A percentile compares a stretch with the other conserved stretches of the same genome.
Evolutionary conservation across 2,797 vertebrate genomes (phyloP).

Genomic region (Pagetopsis macropterus): DNA sequence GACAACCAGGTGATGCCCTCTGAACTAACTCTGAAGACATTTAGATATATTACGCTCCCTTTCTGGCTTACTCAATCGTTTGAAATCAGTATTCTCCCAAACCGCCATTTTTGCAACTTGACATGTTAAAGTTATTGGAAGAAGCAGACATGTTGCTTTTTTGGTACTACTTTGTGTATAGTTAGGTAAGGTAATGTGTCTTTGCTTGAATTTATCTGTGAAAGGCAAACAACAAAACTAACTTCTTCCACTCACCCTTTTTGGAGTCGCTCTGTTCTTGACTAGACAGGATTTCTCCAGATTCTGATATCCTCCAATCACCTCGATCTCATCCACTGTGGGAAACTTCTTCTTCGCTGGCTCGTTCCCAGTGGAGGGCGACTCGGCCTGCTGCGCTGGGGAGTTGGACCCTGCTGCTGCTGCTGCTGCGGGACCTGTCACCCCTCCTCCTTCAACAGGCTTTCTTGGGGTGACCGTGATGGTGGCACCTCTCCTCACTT

Average conservation of each 20-base stretch:
- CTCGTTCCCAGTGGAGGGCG: constrained; percentile 29
- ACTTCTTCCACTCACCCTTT: constrained; percentile 84
- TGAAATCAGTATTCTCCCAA: background rate
- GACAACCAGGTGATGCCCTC: constrained; percentile 19
- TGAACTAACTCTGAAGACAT: constrained; percentile 3
- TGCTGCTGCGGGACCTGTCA: constrained; percentile 2
- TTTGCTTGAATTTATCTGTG: background rate
- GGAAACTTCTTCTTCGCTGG: constrained; percentile 88
- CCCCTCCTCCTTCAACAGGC: constrained; percentile 6
- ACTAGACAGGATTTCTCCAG: constrained; percentile 89
- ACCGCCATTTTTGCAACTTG: background rate
- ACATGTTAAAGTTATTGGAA: background rate
- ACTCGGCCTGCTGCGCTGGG: constrained; percentile 46
- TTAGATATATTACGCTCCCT: background rate
- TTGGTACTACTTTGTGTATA: background rate
- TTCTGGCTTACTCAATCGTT: too few relatives aligned
- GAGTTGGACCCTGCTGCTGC: background rate
- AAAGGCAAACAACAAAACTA: background rate
- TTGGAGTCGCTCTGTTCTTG: constrained; percentile 83
- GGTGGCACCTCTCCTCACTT: constrained; percentile 88
- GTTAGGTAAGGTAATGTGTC: background rate
- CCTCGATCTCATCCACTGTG: constrained; percentile 91
- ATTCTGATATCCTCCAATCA: constrained; percentile 92
- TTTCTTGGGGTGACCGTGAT: constrained; percentile 89
- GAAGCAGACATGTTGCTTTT: background rate